These are phyloP conservation scores for Luperina testacea DNA, from an alignment of 2,888 invertebrate genomes.

Conservation along the genomic window DNA sequence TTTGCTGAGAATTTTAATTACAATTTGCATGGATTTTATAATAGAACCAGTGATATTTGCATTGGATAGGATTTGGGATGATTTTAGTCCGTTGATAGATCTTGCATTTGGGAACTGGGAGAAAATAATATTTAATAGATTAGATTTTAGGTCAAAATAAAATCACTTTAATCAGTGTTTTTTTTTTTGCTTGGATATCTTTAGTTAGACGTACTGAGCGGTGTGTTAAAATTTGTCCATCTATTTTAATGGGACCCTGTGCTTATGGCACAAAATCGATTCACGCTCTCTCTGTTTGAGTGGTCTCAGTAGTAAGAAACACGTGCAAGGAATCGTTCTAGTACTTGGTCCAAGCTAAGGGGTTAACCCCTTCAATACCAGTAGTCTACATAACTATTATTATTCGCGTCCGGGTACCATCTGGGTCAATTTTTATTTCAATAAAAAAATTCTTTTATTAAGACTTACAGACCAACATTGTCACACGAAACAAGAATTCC, in stretches of 20 bases:
- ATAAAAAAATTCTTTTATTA: conserved; percentile 20
- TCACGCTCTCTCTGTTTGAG: background rate
- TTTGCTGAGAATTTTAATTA: conserved; percentile 55
- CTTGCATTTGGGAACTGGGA: background rate
- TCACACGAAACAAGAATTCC: conserved; percentile 41
- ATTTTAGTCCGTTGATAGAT: background rate
- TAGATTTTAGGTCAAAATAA: background rate
- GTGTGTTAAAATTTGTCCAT: no score
- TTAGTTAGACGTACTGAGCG: no score
- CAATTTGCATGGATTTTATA: conserved; percentile 53
- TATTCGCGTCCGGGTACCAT: conserved; percentile 26
- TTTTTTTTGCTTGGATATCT: no score
- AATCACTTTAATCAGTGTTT: no score
- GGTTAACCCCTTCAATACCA: conserved; percentile 6
- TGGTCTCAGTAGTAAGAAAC: background rate
- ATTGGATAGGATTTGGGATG: background rate
- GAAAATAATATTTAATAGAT: background rate
- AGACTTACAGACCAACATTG: conserved; percentile 24
- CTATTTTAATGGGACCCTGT: background rate
- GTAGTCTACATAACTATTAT: conserved; percentile 11
- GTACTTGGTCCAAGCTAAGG: background rate
- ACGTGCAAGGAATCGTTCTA: conserved; percentile 21
- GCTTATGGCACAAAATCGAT: background rate
- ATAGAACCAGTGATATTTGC: conserved; percentile 4
- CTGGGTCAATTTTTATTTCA: conserved; percentile 31